Evolutionary conservation across 2,797 vertebrate species (phyloP).

Genomic region (Kryptolebias ocellatus): DNA sequence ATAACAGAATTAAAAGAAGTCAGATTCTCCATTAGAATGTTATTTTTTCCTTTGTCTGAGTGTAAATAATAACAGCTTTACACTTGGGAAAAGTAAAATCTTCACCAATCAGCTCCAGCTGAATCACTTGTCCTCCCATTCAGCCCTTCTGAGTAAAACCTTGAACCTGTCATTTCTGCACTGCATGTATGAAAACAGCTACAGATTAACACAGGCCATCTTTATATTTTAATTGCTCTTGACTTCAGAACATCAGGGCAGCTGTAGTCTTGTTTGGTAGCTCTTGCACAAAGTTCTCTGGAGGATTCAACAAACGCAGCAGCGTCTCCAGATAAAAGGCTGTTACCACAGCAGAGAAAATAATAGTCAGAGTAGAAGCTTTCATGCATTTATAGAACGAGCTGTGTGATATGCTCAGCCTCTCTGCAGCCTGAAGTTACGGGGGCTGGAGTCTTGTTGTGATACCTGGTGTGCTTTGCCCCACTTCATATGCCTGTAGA

Average conservation of each 20-base stretch:
- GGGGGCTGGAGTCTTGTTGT: constrained; percentile 32
- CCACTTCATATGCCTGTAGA: constrained; percentile 17
- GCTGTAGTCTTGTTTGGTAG: neutral
- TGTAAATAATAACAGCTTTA: neutral
- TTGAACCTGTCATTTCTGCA: constrained; percentile 1
- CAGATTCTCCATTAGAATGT: no score
- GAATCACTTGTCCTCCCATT: neutral
- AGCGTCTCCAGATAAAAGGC: constrained; percentile 11
- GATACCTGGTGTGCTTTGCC: constrained; percentile 13
- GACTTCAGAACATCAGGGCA: constrained; percentile 7
- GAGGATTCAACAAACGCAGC: constrained; percentile 7
- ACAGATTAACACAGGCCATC: neutral
- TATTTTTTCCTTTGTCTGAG: no score
- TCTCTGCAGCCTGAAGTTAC: constrained; percentile 13
- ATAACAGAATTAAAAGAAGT: no score
- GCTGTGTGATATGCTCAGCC: constrained; percentile 25
- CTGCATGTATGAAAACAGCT: neutral
- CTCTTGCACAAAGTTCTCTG: neutral
- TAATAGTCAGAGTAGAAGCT: constrained; percentile 24
- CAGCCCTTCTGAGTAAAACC: neutral
- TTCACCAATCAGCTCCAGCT: neutral
- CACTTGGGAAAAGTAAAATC: neutral
- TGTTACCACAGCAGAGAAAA: constrained; percentile 20
- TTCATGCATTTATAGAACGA: constrained; percentile 28
- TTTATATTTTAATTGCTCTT: constrained; percentile 10